phyloP scores from a whole-genome alignment of 1,140 invertebrate genomes.

The Camponotus vicinus region DNA sequence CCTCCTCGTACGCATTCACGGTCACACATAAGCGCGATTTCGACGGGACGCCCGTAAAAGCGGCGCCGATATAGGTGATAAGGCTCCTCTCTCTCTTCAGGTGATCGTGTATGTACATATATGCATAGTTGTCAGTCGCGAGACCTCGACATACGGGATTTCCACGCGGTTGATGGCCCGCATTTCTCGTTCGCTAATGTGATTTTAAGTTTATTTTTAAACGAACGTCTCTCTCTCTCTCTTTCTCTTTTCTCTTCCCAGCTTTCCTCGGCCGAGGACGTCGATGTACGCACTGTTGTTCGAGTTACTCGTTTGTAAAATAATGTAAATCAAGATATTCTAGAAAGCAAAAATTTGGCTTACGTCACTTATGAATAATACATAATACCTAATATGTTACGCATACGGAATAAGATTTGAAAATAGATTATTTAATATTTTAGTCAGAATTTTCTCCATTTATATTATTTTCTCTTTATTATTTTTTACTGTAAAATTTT shows the following conservation, averaged over 20 bases:
- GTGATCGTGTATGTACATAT: not conserved
- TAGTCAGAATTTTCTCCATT: not conserved
- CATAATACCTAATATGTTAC: not conserved
- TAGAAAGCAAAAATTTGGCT: not conserved
- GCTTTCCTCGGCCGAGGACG: not conserved
- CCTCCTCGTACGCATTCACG: conserved; percentile 20
- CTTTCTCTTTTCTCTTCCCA: not conserved
- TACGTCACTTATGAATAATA: not conserved
- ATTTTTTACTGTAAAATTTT: not conserved
- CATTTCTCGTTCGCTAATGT: conserved; percentile 7
- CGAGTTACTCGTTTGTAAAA: not conserved
- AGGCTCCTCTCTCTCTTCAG: not conserved
- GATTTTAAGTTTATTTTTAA: conserved; percentile 13
- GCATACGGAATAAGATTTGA: conserved; percentile 1
- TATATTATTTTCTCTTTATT: not conserved
- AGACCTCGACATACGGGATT: not conserved
- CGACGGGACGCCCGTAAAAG: conserved; percentile 32
- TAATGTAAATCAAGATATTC: conserved; percentile 20
- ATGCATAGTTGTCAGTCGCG: not conserved
- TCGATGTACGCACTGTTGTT: not conserved
- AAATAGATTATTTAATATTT: not conserved
- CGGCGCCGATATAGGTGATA: conserved; percentile 30
- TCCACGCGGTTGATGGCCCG: conserved; percentile 20
- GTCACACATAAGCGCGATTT: conserved; percentile 1
- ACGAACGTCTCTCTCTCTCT: not conserved